Base-by-base conservation (phyloP, 1,140 invertebrate species). In the Argopecten irradians region DNA sequence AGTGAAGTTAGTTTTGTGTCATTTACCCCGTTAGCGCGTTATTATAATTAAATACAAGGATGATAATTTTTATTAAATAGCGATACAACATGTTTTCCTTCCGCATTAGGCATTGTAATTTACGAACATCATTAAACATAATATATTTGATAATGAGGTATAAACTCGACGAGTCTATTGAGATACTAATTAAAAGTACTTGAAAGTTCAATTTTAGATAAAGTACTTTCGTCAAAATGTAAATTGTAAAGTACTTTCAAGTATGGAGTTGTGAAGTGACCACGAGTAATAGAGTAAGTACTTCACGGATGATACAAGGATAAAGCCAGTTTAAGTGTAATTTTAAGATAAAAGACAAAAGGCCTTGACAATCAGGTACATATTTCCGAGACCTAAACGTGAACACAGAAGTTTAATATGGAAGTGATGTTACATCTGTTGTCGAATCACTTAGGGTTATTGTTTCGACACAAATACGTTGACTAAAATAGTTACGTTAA, bases 341-440 rank as follows among this genome's bases (percentile, higher is more conserved):
- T 71, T 71, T 71, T 71, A 71, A 71, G 55, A 71, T 71, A 71
- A 71, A 71, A 71, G 55, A 71, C 19, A 16, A 71, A 16, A 11
- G 55, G 55, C n/a, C 55, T 71, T 71, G 55, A 71, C 55, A n/a
- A 71, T 71, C 55, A 71, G 55, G 55, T 71, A 71, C 55, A 71
- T n/a, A 71, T n/a, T 71, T 71, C 55, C 55, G 55, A 71, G 22
- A 55, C 22, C 2, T 55, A 11, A 55, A 55, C 55, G 55, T 71
- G 22, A 16, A n/a, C 22, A 71, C 55, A 28, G 55, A n/a, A 71
- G 55, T 28, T 1, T 16, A 71, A 28, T 71, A 28, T 11, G 28
- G n/a, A 5, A 71, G 55, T 71, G 5, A 28, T 71, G 22, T n/a
- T 71, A 28, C 55, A 71, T 71, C 16, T n/a, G n/a, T n/a, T n/a